These are phyloP conservation scores for Passer montanus DNA, from an alignment of 2,113 vertebrate species.

Conservation along the genomic window DNA sequence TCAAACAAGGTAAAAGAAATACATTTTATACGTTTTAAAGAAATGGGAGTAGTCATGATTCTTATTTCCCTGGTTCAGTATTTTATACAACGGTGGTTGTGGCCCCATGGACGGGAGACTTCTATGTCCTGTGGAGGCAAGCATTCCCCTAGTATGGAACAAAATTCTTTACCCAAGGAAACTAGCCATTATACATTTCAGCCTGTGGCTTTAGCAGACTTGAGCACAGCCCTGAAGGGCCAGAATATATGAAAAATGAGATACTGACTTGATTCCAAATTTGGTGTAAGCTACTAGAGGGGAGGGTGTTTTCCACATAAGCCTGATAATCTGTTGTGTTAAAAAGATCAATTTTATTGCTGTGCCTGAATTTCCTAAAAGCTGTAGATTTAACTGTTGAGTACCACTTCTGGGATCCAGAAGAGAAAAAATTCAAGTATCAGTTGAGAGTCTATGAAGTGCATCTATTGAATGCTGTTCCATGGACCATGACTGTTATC, in stretches of 20 bases:
- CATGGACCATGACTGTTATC: neutral
- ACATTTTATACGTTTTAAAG: neutral
- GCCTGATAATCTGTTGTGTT: neutral
- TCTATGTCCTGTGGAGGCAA: neutral
- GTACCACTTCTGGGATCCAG: neutral
- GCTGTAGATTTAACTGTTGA: neutral
- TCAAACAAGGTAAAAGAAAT: neutral
- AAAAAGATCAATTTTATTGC: neutral
- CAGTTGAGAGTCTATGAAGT: neutral
- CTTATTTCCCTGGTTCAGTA: accelerated
- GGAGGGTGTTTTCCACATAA: neutral
- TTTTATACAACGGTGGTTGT: neutral
- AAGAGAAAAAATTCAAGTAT: neutral
- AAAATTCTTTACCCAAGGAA: neutral
- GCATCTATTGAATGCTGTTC: neutral
- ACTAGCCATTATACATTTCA: neutral
- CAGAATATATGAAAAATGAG: neutral
- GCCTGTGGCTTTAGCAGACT: neutral
- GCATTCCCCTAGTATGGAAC: neutral
- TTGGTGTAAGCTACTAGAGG: neutral
- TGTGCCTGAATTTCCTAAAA: neutral
- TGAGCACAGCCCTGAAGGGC: neutral
- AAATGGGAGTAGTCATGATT: neutral
- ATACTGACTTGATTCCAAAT: neutral
- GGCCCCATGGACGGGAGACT: accelerated